These are phyloP conservation scores for Harpegnathos saltator DNA, from an alignment of 1,140 invertebrate species.

Conservation along the genomic window DNA sequence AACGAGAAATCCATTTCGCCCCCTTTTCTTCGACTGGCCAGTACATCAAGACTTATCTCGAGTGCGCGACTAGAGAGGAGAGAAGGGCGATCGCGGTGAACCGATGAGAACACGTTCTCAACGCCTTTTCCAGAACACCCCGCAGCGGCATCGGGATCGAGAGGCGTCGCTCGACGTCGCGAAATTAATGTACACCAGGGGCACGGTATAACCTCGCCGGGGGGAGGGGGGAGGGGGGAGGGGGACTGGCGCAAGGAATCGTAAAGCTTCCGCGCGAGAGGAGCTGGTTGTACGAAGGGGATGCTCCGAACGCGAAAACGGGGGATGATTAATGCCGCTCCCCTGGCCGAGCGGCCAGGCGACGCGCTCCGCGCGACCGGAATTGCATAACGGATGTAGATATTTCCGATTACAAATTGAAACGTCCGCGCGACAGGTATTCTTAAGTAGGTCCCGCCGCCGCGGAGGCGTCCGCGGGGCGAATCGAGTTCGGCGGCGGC, in stretches of 20 bases:
- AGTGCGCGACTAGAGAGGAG: constrained; percentile 17
- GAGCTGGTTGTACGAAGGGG: constrained; percentile 48
- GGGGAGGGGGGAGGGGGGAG: too few relatives aligned
- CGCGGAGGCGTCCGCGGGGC: constrained; percentile 12
- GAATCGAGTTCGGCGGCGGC: constrained; percentile 31
- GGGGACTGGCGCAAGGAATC: neutral
- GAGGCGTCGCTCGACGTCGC: constrained; percentile 28
- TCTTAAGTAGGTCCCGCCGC: constrained; percentile 54
- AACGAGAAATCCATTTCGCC: constrained; percentile 42
- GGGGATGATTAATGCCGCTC: constrained; percentile 65
- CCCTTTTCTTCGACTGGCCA: constrained; percentile 22
- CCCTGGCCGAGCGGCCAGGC: neutral
- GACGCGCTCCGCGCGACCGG: constrained; percentile 7
- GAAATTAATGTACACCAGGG: constrained; percentile 46
- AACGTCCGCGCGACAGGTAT: constrained; percentile 63
- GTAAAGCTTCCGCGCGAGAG: constrained; percentile 6
- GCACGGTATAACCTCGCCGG: constrained; percentile 10
- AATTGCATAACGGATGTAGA: constrained; percentile 68
- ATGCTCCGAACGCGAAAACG: constrained; percentile 56
- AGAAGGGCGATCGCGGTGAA: constrained; percentile 28
- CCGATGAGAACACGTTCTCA: constrained; percentile 23
- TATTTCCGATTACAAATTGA: constrained; percentile 74
- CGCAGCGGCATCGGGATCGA: constrained; percentile 26
- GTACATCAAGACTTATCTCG: constrained; percentile 37
- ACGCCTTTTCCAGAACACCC: constrained; percentile 36